Evolutionary conservation across 2,888 invertebrate species (phyloP).

Genomic region (Eucera pruinosa): DNA sequence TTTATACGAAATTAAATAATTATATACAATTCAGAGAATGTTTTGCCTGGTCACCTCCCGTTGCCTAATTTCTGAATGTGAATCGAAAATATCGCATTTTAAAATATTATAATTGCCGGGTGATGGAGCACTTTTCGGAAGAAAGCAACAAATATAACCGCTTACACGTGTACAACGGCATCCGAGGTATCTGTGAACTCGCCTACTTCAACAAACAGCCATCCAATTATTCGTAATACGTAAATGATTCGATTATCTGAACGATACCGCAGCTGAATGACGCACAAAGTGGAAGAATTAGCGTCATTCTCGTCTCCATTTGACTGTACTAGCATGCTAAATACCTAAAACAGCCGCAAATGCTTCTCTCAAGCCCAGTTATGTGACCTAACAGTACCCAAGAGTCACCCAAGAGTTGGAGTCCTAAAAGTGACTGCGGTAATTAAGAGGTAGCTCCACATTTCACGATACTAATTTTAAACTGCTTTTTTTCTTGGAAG

Average conservation of each 20-base stretch:
- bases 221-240: conserved; percentile 30
- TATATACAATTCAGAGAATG: not conserved
- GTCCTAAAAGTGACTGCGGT: no score
- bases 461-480: no score
- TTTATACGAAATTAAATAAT: not conserved
- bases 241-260: conserved; percentile 20
- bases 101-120: not conserved
- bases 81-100: not conserved
- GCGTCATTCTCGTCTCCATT: conserved; percentile 15
- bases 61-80: not conserved
- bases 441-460: no score
- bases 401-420: no score
- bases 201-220: not conserved
- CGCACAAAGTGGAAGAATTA: conserved; percentile 25
- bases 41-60: not conserved
- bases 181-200: conserved; percentile 4
- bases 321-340: conserved; percentile 4
- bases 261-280: conserved; percentile 26
- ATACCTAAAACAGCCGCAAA: conserved; percentile 14
- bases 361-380: not conserved
- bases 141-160: not conserved
- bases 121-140: not conserved
- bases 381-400: no score
- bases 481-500: no score
- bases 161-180: not conserved